Conservation (phyloP, 1,140 invertebrate genomes). For the Drosophila saltans region DNA sequence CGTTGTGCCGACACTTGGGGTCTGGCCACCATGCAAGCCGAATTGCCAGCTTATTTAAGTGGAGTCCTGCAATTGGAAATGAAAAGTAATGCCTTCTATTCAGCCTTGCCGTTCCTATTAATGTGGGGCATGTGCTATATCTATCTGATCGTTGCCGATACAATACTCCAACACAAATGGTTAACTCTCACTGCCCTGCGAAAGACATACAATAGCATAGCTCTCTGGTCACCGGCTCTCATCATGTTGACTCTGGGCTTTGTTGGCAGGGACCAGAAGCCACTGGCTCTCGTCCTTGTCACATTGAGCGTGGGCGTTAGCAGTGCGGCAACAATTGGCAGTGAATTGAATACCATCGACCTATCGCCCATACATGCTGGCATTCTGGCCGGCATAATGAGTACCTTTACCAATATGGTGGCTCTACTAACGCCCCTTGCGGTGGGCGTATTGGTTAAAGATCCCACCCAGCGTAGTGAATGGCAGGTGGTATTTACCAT, state of each 20-base stretch:
- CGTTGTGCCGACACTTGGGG: slow-evolving; percentile 97
- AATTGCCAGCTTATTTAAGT: slow-evolving; percentile 96
- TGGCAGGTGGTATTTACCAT: slow-evolving; percentile 92
- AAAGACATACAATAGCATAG: slow-evolving; percentile 89
- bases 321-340: slow-evolving; percentile 89
- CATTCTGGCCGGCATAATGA: slow-evolving; percentile 88
- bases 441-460: slow-evolving; percentile 86
- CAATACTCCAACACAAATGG: slow-evolving; percentile 85
- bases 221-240: slow-evolving; percentile 85
- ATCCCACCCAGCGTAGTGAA: slow-evolving; percentile 84
- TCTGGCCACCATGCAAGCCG: slow-evolving; percentile 95
- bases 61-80: slow-evolving; percentile 92
- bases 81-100: slow-evolving; percentile 88
- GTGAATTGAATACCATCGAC: slow-evolving; percentile 88
- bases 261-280: slow-evolving; percentile 83
- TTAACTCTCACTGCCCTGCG: slow-evolving; percentile 85
- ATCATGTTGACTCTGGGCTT: slow-evolving; percentile 87
- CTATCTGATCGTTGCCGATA: slow-evolving; percentile 87
- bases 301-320: slow-evolving; percentile 90
- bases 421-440: slow-evolving; percentile 88
- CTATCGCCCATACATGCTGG: slow-evolving; percentile 91
- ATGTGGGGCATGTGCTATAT: slow-evolving; percentile 89
- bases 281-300: slow-evolving; percentile 86
- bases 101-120: slow-evolving; percentile 91
- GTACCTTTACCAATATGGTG: slow-evolving; percentile 89